Evolutionary conservation across 2,888 invertebrate genomes (phyloP), one percentile per base, ranked within the genome.

Genomic region (Panopea generosa): DNA sequence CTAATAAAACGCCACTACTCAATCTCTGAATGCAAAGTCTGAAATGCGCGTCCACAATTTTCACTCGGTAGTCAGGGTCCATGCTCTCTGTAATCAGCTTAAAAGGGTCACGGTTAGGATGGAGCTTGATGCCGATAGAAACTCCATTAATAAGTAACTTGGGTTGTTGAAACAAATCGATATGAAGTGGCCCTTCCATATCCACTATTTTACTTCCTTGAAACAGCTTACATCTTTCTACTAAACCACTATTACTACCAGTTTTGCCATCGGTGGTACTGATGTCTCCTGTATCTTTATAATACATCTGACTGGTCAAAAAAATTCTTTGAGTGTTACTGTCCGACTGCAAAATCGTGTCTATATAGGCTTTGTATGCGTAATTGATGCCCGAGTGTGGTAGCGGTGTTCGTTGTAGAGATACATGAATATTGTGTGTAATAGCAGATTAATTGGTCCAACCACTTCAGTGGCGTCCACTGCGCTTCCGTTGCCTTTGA

Each of bases 361-460:
- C 76, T 45, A 82, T 70, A 65, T 78, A 76, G 27, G 75, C 75
- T 65, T 82, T 82, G 59, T 70, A 76, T 1, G 77, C 59, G 52
- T 82, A 82, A 33, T 78, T 78, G 18, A 62, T 50, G 16, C 75
- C 75, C 18, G 49, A 45, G 26, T 65, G 27, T 6, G 68, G 49
- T 4, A 67, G 50, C 2, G 69, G 55, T 3, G 56, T 73, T 33
- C 77, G 77, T 43, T 75, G 69, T 11, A 76, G 57, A 20, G n/a
- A 20, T 14, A 67, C 67, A 11, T 82, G 22, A 74, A 77, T 16
- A 71, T 52, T 11, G 66, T 62, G 43, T 77, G 71, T 33, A 77
- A 40, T 14, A 68, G 63, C 47, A 67, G 14, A 47, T 71, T 77
- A 16, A 59, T 43, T 0, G 47, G 52, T 14, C 59, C 33, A 22